These are phyloP conservation scores for Cottoperca gobio DNA, from an alignment of 2,797 vertebrate species.

Conservation along the genomic window DNA sequence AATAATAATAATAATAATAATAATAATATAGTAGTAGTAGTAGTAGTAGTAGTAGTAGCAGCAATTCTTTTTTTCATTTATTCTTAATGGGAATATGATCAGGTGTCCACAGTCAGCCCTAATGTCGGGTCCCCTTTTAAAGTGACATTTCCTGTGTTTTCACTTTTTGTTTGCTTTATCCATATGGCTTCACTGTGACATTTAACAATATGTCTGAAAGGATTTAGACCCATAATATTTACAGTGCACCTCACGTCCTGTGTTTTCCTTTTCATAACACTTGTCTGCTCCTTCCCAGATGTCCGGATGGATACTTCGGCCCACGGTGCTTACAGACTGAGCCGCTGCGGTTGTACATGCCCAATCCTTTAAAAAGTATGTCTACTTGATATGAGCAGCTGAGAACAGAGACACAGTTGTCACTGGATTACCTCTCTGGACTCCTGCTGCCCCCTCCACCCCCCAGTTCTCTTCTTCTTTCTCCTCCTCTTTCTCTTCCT, in stretches of 20 bases:
- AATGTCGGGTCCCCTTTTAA: background rate
- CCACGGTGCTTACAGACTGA: slow-evolving; percentile 96
- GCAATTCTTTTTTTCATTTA: background rate
- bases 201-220: slow-evolving; percentile 17
- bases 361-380: slow-evolving; percentile 98
- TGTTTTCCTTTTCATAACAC: slow-evolving; percentile 80
- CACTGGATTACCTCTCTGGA: slow-evolving; percentile 83
- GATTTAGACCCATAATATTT: slow-evolving; percentile 31
- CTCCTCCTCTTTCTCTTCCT: slow-evolving; percentile 70
- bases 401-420: slow-evolving; percentile 82
- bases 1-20: background rate
- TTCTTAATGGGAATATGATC: background rate
- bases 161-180: background rate
- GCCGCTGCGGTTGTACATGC: slow-evolving; percentile 96
- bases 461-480: slow-evolving; percentile 60
- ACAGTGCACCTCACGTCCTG: slow-evolving; percentile 51
- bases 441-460: slow-evolving; percentile 59
- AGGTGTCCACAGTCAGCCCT: background rate
- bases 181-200: slow-evolving; percentile 8
- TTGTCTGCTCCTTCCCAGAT: slow-evolving; percentile 94
- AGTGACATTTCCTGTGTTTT: slow-evolving; percentile 3
- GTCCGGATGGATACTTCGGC: slow-evolving; percentile 97
- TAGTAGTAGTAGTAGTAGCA: too few species aligned
- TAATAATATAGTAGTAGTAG: too few species aligned
- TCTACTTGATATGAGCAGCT: slow-evolving; percentile 87